These are phyloP conservation scores for Sinopyrophorus schimmeli DNA, from an alignment of 2,888 invertebrate species.

Conservation along the genomic window DNA sequence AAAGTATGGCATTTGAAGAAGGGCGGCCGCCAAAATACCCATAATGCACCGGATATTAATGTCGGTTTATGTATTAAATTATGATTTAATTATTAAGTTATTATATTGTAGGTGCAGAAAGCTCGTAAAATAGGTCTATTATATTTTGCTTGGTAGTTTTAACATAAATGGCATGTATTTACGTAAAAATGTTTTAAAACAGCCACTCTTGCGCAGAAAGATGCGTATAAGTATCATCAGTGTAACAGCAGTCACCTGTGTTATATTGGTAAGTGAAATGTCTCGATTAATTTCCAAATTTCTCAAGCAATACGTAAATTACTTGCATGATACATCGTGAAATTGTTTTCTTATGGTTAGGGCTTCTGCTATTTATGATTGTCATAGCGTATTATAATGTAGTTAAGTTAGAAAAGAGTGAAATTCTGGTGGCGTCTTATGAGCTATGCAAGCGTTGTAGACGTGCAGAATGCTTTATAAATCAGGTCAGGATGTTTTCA, in stretches of 20 bases:
- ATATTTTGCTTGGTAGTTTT: no score
- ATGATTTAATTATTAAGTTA: no score
- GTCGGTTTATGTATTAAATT: no score
- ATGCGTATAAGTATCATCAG: constrained; percentile 54
- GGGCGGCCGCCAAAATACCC: no score
- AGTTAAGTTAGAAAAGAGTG: constrained; percentile 49
- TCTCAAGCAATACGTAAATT: constrained; percentile 47
- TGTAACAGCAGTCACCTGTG: constrained; percentile 62
- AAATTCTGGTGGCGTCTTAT: constrained; percentile 51
- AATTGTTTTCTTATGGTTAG: constrained; percentile 25
- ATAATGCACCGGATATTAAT: no score
- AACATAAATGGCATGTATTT: no score
- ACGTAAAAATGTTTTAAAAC: no score
- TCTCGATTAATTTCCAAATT: constrained; percentile 47
- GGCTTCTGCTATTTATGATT: constrained; percentile 38
- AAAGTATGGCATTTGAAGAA: no score
- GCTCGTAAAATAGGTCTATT: no score
- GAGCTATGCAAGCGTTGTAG: constrained; percentile 37
- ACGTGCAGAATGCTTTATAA: constrained; percentile 26
- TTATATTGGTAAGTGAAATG: constrained; percentile 58
- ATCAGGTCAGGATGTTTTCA: constrained; percentile 44
- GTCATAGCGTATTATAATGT: constrained; percentile 47
- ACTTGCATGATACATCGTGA: constrained; percentile 40
- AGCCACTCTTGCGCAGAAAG: constrained; percentile 45
- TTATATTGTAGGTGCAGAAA: no score